A percentile compares a stretch with the other conserved stretches of the same genome.
Evolutionary conservation across 2,113 vertebrate species (phyloP).

Genomic region (Chloebia gouldiae): DNA sequence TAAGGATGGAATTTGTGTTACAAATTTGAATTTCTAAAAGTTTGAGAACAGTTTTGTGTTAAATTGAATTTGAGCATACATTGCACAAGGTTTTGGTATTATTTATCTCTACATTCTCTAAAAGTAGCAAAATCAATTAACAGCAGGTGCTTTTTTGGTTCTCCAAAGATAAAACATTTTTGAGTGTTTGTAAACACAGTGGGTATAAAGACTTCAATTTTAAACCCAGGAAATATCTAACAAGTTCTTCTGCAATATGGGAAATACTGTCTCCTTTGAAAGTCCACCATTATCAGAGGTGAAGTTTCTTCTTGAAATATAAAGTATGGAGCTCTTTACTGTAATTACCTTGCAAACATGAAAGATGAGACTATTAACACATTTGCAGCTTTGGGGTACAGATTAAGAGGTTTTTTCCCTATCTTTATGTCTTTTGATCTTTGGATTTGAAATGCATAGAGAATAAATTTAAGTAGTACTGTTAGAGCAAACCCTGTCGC

Average conservation of each 20-base stretch:
- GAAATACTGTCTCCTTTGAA: background rate
- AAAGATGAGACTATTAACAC: slow-evolving; percentile 1
- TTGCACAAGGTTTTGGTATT: background rate
- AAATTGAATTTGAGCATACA: background rate
- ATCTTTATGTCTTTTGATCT: background rate
- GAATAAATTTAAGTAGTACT: background rate
- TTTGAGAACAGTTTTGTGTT: background rate
- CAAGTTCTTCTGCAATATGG: background rate
- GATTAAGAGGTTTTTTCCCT: background rate
- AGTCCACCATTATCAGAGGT: background rate
- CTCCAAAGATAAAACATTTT: background rate
- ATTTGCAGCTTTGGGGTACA: background rate
- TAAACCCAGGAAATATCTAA: background rate
- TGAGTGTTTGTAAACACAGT: background rate
- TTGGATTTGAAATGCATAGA: background rate
- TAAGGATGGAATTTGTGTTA: background rate
- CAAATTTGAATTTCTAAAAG: background rate
- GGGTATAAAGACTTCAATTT: background rate
- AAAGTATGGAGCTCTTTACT: background rate
- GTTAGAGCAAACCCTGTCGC: background rate
- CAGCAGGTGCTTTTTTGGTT: background rate
- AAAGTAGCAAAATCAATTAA: background rate
- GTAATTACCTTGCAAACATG: background rate
- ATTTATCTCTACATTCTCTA: background rate
- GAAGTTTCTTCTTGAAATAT: background rate